Conservation (phyloP, 2,797 vertebrate species). For the Pachyuromys duprasi region DNA sequence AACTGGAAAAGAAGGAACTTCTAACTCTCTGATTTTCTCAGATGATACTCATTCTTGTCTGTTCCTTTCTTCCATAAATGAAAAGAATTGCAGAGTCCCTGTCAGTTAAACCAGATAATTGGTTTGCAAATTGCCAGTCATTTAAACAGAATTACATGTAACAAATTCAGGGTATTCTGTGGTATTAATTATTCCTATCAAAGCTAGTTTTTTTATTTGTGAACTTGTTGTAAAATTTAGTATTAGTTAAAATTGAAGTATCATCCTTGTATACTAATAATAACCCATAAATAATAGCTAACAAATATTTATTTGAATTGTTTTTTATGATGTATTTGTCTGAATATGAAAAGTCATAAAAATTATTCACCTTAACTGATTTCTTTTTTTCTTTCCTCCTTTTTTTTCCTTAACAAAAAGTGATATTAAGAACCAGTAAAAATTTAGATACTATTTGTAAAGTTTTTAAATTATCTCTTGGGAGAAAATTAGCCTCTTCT, state of each 20-base stretch:
- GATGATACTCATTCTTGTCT: background rate
- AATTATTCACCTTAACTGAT: background rate
- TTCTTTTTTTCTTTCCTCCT: background rate
- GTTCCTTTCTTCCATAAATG: background rate
- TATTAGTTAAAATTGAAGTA: constrained; percentile 4
- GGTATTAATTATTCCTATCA: background rate
- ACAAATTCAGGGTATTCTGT: background rate
- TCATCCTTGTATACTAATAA: background rate
- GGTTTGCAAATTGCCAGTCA: background rate
- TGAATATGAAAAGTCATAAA: constrained; percentile 15
- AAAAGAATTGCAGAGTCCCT: background rate
- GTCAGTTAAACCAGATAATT: background rate
- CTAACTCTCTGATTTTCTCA: background rate
- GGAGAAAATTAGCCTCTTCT: background rate
- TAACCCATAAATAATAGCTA: background rate
- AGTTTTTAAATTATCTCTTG: background rate
- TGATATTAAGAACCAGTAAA: background rate
- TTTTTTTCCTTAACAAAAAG: background rate
- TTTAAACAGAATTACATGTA: background rate
- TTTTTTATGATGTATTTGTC: constrained; percentile 15
- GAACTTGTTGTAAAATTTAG: background rate
- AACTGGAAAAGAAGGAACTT: background rate
- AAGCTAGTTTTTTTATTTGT: constrained; percentile 5
- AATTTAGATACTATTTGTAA: background rate
- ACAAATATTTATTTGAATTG: constrained; percentile 3